phyloP scores from a whole-genome alignment of 2,797 vertebrate species.

The Sternarchorhynchus goeldii region DNA sequence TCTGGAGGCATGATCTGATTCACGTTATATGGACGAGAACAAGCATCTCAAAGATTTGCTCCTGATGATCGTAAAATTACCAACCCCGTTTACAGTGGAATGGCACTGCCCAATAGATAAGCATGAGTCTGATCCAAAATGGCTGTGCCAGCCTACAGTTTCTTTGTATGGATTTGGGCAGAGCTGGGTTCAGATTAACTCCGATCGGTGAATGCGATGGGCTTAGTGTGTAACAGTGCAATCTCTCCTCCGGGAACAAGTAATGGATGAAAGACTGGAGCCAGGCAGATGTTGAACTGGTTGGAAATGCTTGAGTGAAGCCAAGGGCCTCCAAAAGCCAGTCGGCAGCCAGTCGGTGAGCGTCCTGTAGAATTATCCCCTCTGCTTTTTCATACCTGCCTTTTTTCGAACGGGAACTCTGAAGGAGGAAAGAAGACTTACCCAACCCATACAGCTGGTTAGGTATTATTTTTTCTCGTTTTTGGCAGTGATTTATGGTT shows the following conservation, averaged over 20 bases:
- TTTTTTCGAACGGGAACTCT: conserved; percentile 46
- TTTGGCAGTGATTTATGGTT: conserved; percentile 64
- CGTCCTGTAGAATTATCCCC: conserved; percentile 61
- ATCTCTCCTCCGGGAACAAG: conserved; percentile 64
- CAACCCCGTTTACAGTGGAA: conserved; percentile 66
- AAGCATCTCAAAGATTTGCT: conserved; percentile 55
- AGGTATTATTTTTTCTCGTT: conserved; percentile 56
- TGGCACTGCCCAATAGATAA: conserved; percentile 47
- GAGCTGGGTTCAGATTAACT: conserved; percentile 58
- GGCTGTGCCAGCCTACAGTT: conserved; percentile 61
- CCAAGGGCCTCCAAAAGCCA: conserved; percentile 64
- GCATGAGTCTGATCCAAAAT: conserved; percentile 32
- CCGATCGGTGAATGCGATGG: conserved; percentile 61
- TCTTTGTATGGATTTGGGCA: conserved; percentile 14
- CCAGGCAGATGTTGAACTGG: conserved; percentile 73
- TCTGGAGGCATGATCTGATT: conserved; percentile 65
- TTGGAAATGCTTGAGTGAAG: conserved; percentile 57
- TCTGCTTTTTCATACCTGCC: conserved; percentile 66
- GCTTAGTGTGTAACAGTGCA: conserved; percentile 68
- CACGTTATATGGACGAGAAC: conserved; percentile 73
- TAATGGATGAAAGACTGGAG: conserved; percentile 64
- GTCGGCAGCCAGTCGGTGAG: conserved; percentile 60
- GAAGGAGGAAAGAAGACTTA: conserved; percentile 51
- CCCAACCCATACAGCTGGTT: conserved; percentile 61
- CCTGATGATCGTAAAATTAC: conserved; percentile 71